phyloP scores from a whole-genome alignment of 2,888 invertebrate species.

The Charanyca ferruginea region DNA sequence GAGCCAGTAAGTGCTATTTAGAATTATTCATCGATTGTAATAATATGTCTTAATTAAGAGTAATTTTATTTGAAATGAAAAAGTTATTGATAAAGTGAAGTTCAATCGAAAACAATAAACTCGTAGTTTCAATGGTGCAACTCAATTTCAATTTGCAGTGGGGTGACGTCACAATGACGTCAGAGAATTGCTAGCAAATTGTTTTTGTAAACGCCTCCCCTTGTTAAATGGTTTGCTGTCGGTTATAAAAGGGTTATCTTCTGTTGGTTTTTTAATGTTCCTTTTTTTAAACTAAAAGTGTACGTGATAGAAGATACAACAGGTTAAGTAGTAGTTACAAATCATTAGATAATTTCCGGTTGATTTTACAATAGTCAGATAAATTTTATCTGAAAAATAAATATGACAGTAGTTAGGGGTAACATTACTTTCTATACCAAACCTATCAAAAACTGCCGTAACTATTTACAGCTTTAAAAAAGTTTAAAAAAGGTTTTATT shows the following conservation, averaged over 20 bases:
- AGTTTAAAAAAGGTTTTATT: too few species aligned
- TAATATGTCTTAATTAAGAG: background rate
- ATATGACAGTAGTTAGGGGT: too few species aligned
- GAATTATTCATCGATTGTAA: background rate
- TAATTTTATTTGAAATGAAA: constrained; percentile 6
- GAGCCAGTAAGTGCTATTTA: background rate
- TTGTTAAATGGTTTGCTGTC: constrained; percentile 63
- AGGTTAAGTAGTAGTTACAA: too few species aligned
- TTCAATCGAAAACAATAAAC: constrained; percentile 55
- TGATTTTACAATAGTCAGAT: too few species aligned
- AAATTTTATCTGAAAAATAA: too few species aligned
- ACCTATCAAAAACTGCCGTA: too few species aligned
- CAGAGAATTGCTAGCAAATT: constrained; percentile 82
- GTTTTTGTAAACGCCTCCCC: constrained; percentile 81
- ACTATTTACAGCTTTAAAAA: too few species aligned
- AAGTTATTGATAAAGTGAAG: constrained; percentile 20
- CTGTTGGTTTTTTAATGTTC: background rate
- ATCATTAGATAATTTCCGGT: too few species aligned
- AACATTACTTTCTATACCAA: too few species aligned
- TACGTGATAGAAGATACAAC: background rate
- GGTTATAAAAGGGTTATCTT: constrained; percentile 57
- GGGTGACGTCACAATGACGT: constrained; percentile 79
- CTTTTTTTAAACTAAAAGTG: background rate
- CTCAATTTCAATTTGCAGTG: constrained; percentile 81
- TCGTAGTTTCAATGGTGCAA: constrained; percentile 78